phyloP scores from a whole-genome alignment of 2,797 vertebrate species.

The Tapirus indicus region DNA sequence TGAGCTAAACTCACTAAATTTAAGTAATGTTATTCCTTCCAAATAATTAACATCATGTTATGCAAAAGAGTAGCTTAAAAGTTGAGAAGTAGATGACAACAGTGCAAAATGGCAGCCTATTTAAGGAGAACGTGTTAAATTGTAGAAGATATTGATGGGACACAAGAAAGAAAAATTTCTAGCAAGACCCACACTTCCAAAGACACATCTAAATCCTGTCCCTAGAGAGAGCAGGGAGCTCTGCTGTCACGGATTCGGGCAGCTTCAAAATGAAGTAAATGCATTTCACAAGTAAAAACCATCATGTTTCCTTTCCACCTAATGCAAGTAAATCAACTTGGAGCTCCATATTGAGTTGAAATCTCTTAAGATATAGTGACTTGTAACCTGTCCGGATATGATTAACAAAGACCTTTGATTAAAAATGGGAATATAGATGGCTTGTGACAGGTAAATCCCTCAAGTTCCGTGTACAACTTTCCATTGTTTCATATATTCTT shows the following conservation, averaged over 20 bases:
- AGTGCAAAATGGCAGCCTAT: conserved; percentile 74
- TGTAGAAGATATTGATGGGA: neutral
- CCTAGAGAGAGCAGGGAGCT: neutral
- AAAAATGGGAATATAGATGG: conserved; percentile 52
- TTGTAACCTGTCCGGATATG: conserved; percentile 50
- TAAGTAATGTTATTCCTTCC: conserved; percentile 65
- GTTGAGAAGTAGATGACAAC: conserved; percentile 70
- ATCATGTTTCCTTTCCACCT: conserved; percentile 20
- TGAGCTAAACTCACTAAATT: conserved; percentile 80
- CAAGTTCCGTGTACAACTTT: neutral
- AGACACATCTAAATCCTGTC: neutral
- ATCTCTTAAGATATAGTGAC: conserved; percentile 59
- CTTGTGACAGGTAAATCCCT: conserved; percentile 46
- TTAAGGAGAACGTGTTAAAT: neutral
- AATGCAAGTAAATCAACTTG: conserved; percentile 62
- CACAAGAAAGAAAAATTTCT: neutral
- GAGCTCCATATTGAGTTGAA: conserved; percentile 54
- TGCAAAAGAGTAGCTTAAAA: conserved; percentile 80
- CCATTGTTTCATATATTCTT: conserved; percentile 16
- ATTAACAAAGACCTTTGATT: conserved; percentile 76
- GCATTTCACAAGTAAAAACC: conserved; percentile 20
- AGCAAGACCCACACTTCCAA: neutral
- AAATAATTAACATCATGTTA: conserved; percentile 72
- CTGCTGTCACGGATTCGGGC: neutral
- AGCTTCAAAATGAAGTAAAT: conserved; percentile 32